Evolutionary conservation across 2,888 invertebrate species (phyloP).

Genomic region (Noctua comes): DNA sequence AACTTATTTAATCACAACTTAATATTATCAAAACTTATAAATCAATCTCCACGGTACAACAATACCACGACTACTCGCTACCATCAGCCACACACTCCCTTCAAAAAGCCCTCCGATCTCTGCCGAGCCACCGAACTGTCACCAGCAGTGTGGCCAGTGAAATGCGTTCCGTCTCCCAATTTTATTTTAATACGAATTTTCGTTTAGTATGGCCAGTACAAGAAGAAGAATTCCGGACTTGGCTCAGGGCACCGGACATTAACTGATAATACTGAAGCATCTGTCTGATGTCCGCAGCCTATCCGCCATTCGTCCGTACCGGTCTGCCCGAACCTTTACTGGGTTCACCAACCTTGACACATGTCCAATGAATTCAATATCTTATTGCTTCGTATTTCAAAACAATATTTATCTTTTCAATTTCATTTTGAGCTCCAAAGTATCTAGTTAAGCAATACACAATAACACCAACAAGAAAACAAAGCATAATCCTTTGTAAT

Average conservation of each 20-base stretch:
- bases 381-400: background rate
- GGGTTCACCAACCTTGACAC: background rate
- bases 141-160: no score
- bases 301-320: background rate
- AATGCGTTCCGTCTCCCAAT: no score
- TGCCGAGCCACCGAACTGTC: no score
- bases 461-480: conserved; percentile 13
- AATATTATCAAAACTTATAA: no score
- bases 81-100: no score
- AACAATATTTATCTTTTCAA: background rate
- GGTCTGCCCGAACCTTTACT: background rate
- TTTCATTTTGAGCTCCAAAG: background rate
- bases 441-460: background rate
- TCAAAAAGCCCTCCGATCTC: no score
- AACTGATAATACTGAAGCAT: background rate
- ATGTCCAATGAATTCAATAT: background rate
- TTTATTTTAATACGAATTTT: no score
- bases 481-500: conserved; percentile 50
- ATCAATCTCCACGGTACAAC: no score
- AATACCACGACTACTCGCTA: no score
- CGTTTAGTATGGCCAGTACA: no score
- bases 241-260: background rate
- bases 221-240: background rate
- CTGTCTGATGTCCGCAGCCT: background rate
- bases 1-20: no score